phyloP scores from a whole-genome alignment of 2,888 invertebrate genomes.

The Patella caerulea region DNA sequence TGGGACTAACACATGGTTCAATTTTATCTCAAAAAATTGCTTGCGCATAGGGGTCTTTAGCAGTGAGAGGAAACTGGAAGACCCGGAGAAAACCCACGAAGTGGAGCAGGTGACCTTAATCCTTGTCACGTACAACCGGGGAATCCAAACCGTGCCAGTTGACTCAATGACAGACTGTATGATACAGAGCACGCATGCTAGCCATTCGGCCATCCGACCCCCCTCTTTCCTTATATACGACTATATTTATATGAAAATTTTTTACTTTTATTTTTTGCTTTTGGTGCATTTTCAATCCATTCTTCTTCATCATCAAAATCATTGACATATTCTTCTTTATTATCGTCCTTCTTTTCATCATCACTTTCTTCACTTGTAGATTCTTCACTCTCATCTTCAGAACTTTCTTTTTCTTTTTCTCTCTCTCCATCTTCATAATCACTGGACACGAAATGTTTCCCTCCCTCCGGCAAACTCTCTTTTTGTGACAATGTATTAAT shows the following conservation, averaged over 20 bases:
- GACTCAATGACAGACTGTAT: no score
- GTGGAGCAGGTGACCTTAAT: no score
- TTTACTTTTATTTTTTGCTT: constrained; percentile 24
- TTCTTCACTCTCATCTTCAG: constrained; percentile 31
- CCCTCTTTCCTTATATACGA: no score
- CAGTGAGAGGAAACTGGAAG: no score
- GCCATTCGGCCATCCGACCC: no score
- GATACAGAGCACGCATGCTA: no score
- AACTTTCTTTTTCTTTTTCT: constrained; percentile 12
- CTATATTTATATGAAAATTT: neutral
- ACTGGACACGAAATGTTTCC: constrained; percentile 22
- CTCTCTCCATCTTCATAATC: constrained; percentile 27
- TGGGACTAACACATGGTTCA: no score
- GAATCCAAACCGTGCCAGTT: no score
- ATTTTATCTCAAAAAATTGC: no score
- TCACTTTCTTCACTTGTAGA: constrained; percentile 28
- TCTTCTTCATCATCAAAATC: constrained; percentile 61
- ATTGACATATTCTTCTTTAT: constrained; percentile 20
- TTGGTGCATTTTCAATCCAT: constrained; percentile 47
- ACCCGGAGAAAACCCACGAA: no score
- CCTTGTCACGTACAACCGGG: no score
- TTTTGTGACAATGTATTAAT: neutral
- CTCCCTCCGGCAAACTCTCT: constrained; percentile 14
- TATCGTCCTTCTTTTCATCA: constrained; percentile 38
- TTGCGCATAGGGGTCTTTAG: no score